These are phyloP conservation scores for Cryptoblepharus egeriae DNA, from an alignment of 2,797 vertebrate genomes.

Conservation along the genomic window DNA sequence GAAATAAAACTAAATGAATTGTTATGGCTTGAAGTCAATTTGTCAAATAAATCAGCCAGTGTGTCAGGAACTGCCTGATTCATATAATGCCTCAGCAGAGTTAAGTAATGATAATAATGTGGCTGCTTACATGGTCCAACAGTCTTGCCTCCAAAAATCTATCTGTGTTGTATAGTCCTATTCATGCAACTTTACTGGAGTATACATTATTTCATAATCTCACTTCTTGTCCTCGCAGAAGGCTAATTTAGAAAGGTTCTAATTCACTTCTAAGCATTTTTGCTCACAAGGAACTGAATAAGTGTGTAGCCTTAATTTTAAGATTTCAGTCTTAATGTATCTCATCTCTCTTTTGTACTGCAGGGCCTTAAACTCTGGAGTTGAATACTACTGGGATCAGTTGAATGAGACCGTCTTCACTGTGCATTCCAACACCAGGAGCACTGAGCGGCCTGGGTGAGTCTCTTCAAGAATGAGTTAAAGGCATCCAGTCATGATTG, in stretches of 20 bases:
- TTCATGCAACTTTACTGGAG: background rate
- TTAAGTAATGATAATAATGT: background rate
- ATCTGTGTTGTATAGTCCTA: background rate
- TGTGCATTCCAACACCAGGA: conserved; percentile 86
- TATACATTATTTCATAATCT: background rate
- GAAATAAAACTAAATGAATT: background rate
- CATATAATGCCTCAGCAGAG: background rate
- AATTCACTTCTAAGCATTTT: too few relatives aligned
- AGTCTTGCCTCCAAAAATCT: background rate
- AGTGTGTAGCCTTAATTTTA: too few relatives aligned
- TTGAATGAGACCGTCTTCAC: conserved; percentile 90
- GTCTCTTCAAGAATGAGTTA: conserved; percentile 42
- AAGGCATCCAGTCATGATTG: background rate
- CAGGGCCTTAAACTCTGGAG: conserved; percentile 92
- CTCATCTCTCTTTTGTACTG: conserved; percentile 59
- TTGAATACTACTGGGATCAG: conserved; percentile 91
- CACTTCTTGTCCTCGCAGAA: background rate
- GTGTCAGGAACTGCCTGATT: background rate
- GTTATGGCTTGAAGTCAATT: background rate
- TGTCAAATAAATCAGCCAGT: too few relatives aligned
- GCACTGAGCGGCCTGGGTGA: conserved; percentile 86
- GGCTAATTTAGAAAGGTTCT: background rate
- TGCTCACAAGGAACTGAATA: background rate
- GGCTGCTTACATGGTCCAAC: background rate
- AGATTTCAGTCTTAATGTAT: conserved; percentile 3